Base-by-base conservation (phyloP, 2,797 vertebrate species). In the Carcharodon carcharias region DNA sequence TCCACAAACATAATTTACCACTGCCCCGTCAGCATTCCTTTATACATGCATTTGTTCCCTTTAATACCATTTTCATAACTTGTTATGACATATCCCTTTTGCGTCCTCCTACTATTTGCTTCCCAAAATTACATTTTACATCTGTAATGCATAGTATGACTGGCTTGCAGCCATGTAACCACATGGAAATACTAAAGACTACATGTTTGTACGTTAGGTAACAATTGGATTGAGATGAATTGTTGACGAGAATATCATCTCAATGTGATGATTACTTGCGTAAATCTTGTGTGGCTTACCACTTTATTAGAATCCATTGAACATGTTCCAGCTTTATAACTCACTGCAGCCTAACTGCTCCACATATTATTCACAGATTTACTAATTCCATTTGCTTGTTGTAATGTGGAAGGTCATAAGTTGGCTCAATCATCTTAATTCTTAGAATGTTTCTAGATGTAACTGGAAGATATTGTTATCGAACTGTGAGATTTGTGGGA, bases 381-480 rank as follows among this genome's bases (percentile, higher is more conserved):
- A 63, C 31, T 63, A 63, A 61, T 61, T 92, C 56, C 89, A 61
- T 63, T 92, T n/a, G 56, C 31, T 92, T 61, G 4, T 92, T 92
- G 89, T 92, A 63, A 92, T 58, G 58, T 63, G 31, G 16, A 92
- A 63, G 89, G 31, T 92, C 56, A n/a, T 63, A 63, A 92, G 14
- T 58, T 92, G 61, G 61, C 58, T 92, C 23, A 16, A 26, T 88
- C 87, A 56, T 88, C 80, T 85, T 88, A 92, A 92, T 61, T 92
- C 1, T 61, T 92, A 61, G 54, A 63, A 63, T 63, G 31, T 92
- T 92, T 35, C 16, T 58, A 92, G 58, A 63, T 92, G 58, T 18
- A n/a, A 61, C 4, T 18, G 35, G 31, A 91, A 91, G 56, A 91
- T 35, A 61, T 61, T 56, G 40, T 12, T 61, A n/a, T 91, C 18